Conservation (phyloP, 2,797 vertebrate species). For the Cynodonichthys magdalenae region DNA sequence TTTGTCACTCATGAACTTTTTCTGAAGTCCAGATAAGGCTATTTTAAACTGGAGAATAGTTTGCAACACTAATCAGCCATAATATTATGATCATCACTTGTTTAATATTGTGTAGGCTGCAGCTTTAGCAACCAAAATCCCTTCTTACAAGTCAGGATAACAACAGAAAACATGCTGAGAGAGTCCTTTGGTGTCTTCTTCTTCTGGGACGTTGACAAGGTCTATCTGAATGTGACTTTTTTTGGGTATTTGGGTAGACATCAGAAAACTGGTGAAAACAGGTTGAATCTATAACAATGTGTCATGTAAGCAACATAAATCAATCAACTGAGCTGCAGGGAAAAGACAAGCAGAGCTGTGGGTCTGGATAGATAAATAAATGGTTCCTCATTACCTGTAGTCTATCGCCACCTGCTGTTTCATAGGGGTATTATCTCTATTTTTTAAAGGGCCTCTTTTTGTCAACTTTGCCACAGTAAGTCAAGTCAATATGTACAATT, state of each 20-base stretch:
- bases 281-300: no score
- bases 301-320: no score
- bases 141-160: no score
- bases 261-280: no score
- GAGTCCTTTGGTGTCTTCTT: no score
- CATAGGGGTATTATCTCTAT: background rate
- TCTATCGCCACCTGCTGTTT: slow-evolving; percentile 49
- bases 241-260: background rate
- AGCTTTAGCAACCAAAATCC: background rate
- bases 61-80: background rate
- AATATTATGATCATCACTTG: background rate
- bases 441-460: rapidly evolving
- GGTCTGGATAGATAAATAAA: background rate
- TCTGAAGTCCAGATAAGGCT: background rate
- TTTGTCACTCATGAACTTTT: no score
- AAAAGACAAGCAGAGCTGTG: no score
- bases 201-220: background rate
- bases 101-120: background rate
- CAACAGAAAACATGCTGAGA: no score
- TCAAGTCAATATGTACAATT: background rate
- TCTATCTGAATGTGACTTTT: background rate
- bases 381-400: slow-evolving; percentile 1
- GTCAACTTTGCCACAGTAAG: background rate
- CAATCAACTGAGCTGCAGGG: no score
- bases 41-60: background rate